phyloP scores from a whole-genome alignment of 2,113 vertebrate genomes.

The Daphoenositta chrysoptera region DNA sequence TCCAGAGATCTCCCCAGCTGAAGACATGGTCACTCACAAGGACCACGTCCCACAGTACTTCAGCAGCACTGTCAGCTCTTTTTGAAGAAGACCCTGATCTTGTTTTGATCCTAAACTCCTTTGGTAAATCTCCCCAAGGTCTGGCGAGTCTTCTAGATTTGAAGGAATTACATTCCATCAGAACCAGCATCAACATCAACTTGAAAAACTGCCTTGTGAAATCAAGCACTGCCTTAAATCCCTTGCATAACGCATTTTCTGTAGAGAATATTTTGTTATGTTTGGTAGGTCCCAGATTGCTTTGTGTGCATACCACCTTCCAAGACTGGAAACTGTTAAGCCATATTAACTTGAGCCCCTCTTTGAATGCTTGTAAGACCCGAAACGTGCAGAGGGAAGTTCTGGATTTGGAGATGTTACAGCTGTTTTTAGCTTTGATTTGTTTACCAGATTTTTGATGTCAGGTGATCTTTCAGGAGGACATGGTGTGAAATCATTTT shows the following conservation, averaged over 20 bases:
- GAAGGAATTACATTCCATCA: background rate
- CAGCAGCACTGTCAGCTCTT: background rate
- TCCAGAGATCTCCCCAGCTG: background rate
- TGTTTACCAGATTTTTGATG: background rate
- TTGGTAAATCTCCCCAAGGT: background rate
- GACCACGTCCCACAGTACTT: background rate
- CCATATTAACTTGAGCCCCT: background rate
- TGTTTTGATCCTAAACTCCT: background rate
- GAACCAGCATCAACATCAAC: fast-evolving
- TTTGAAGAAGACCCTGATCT: background rate
- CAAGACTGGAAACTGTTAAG: background rate
- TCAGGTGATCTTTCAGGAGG: background rate
- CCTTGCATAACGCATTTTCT: background rate
- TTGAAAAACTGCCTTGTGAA: background rate
- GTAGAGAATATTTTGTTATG: background rate
- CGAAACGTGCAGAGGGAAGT: background rate
- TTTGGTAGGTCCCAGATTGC: background rate
- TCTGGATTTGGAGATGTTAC: background rate
- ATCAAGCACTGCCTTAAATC: background rate
- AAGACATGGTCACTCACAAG: background rate
- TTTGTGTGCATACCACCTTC: background rate
- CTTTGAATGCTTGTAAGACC: background rate
- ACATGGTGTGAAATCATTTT: background rate
- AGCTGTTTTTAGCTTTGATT: background rate
- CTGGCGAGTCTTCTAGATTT: background rate